Evolutionary conservation across 2,888 invertebrate species (phyloP).

Genomic region (Amiota communis): DNA sequence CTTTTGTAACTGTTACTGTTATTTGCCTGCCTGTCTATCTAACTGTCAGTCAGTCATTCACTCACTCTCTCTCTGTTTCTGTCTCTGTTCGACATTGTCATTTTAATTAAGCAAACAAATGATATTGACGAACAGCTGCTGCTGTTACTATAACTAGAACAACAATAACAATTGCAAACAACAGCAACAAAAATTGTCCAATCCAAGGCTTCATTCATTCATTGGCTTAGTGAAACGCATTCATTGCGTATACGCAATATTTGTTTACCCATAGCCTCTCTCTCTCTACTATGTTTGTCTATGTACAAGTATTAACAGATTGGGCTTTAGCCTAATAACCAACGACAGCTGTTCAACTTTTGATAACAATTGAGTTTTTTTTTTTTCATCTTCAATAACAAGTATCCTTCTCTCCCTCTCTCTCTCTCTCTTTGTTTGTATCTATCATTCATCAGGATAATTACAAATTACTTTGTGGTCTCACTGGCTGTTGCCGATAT

Average conservation of each 20-base stretch:
- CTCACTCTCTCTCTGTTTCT: neutral
- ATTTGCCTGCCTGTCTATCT: neutral
- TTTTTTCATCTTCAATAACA: constrained; percentile 6
- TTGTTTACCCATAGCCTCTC: neutral
- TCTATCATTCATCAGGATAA: constrained; percentile 76
- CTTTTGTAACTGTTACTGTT: too few species aligned
- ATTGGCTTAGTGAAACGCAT: neutral
- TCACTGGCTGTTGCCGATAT: constrained; percentile 95
- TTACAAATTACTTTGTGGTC: constrained; percentile 97
- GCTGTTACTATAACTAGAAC: too few species aligned
- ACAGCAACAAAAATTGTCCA: too few species aligned
- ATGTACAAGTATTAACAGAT: too few species aligned
- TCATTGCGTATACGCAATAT: constrained; percentile 15
- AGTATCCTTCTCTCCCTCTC: too few species aligned
- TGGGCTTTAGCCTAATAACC: neutral
- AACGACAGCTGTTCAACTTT: neutral
- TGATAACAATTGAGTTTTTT: constrained; percentile 23
- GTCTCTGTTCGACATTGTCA: neutral
- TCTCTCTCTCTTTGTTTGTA: neutral
- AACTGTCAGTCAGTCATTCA: neutral
- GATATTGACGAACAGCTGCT: too few species aligned
- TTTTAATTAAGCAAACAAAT: constrained; percentile 4
- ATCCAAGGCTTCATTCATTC: too few species aligned
- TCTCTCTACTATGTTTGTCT: too few species aligned
- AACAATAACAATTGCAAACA: too few species aligned